Evolutionary conservation across 2,888 invertebrate genomes (phyloP), one percentile per base, ranked within the genome.

Genomic region (Eupithecia abbreviata): DNA sequence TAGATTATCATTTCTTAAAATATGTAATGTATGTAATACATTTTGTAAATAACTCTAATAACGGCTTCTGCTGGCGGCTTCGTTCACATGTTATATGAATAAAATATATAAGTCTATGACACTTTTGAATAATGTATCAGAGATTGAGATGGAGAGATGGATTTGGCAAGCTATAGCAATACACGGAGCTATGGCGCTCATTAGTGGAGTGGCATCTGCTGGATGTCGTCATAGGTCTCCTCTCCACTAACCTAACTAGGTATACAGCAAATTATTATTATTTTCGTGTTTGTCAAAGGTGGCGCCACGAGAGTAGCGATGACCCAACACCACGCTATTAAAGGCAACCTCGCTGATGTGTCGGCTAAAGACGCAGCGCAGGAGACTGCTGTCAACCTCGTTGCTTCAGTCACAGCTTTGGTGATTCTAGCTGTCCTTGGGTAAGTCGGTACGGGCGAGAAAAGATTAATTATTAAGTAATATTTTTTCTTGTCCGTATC

Each of bases 361-460:
- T 96, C 98, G 0, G 98, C 99, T 0, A 99, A 99, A 93, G 99
- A 99, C 90, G 98, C 98, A 7, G 98, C 99, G 79, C 99, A 99
- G 94, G 99, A 99, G 91, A 99, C 99, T 0, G 96, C 98, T 81
- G 99, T 99, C 15, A 99, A 99, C 93, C 95, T 99, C 68, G 90
- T 98, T 62, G 99, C 98, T 12, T 97, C 99, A 12, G 88, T 98
- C 71, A 90, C 96, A 74, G 98, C 98, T 74, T 95, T 99, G 71
- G 91, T 97, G 65, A 91, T 99, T 73, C 94, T 99, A 66, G 97
- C 97, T 9, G 7, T 85, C 94, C 81, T 96, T 97, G 82, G 96
- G 95, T 91, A 72, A 30, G 66, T 47, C 7, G 42, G 15, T 10
- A 62, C 30, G 18, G 10, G 4, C 10, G 10, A 30, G 18, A 18